These are phyloP conservation scores for Nomada hirtipes DNA, from an alignment of 2,888 invertebrate genomes.

Conservation along the genomic window DNA sequence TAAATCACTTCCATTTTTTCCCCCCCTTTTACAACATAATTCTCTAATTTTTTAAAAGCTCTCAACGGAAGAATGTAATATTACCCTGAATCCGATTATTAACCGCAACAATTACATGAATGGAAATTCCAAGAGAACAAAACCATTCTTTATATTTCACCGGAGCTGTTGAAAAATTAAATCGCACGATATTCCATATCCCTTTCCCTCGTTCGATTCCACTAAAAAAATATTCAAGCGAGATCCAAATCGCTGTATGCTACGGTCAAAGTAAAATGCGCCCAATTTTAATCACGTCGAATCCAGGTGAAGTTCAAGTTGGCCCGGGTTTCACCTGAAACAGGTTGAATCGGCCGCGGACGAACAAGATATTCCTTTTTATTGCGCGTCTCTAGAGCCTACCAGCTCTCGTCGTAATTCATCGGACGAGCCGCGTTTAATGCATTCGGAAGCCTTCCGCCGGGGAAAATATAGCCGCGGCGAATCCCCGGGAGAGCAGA, in stretches of 20 bases:
- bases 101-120: too few relatives aligned
- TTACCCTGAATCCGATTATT: too few relatives aligned
- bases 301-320: neutral
- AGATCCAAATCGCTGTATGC: neutral
- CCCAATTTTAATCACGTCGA: neutral
- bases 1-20: neutral
- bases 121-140: too few relatives aligned
- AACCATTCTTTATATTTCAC: too few relatives aligned
- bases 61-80: neutral
- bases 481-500: constrained; percentile 1
- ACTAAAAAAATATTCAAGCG: neutral
- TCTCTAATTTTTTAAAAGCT: too few relatives aligned
- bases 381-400: constrained; percentile 11
- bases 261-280: too few relatives aligned
- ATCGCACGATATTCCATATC: too few relatives aligned
- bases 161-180: too few relatives aligned
- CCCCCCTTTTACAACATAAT: too few relatives aligned
- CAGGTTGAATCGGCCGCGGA: constrained; percentile 15
- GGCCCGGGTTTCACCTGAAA: neutral
- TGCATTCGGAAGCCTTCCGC: constrained; percentile 22
- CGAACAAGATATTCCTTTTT: constrained; percentile 17
- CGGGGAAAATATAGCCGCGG: constrained; percentile 24
- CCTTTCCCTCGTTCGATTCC: too few relatives aligned
- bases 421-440: constrained; percentile 24
- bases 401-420: constrained; percentile 18